phyloP scores from a whole-genome alignment of 1,140 invertebrate species.

The Bombus impatiens region DNA sequence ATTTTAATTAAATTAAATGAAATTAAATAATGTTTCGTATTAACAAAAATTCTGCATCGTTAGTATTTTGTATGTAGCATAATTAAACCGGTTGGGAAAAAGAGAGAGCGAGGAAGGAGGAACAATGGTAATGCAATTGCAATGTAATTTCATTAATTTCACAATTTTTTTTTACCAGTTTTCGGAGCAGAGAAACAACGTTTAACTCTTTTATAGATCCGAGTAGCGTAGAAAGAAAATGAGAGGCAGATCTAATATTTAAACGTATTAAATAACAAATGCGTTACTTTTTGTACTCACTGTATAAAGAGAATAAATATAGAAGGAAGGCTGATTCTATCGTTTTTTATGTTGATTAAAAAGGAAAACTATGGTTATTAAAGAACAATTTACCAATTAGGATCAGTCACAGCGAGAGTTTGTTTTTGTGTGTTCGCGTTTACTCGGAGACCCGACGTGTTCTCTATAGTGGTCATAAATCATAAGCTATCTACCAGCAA shows the following conservation, averaged over 20 bases:
- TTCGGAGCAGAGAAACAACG: neutral
- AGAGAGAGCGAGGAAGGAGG: no score
- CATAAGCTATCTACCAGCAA: conserved; percentile 48
- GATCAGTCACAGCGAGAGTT: neutral
- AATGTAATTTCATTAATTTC: neutral
- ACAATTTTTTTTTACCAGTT: neutral
- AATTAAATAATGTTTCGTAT: neutral
- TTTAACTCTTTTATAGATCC: neutral
- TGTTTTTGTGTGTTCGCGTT: neutral
- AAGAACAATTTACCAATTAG: neutral
- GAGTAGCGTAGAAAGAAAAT: no score
- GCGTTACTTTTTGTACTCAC: neutral
- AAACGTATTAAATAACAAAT: no score
- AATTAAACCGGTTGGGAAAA: neutral
- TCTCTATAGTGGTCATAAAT: conserved; percentile 54
- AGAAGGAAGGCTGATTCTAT: neutral
- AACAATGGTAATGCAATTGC: neutral
- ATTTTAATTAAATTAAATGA: neutral
- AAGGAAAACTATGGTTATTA: neutral
- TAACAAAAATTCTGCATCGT: neutral
- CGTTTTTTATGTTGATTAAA: neutral
- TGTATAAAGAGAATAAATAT: neutral
- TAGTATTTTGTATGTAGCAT: neutral
- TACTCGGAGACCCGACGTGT: neutral
- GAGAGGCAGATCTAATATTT: no score